Conservation (phyloP, 2,888 invertebrate species). For the Apoda limacodes region DNA sequence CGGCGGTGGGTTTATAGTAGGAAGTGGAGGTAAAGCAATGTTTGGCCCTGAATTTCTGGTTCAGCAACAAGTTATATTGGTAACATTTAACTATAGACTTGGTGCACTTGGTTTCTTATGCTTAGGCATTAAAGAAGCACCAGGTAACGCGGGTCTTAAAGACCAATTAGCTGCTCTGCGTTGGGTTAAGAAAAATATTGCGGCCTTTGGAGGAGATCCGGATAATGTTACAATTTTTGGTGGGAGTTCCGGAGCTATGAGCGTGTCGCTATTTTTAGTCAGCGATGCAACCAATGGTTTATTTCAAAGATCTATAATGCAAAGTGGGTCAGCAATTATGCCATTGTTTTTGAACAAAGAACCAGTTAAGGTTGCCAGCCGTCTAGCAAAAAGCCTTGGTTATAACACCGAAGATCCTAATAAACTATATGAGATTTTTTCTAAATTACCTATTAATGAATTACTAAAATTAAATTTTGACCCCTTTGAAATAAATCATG, state of each 20-base stretch:
- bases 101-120: slow-evolving; percentile 53
- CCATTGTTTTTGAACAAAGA: slow-evolving; percentile 51
- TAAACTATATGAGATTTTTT: slow-evolving; percentile 43
- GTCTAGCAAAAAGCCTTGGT: slow-evolving; percentile 43
- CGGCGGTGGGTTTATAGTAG: slow-evolving; percentile 50
- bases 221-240: slow-evolving; percentile 56
- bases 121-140: slow-evolving; percentile 50
- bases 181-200: slow-evolving; percentile 56
- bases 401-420: slow-evolving; percentile 38
- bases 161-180: slow-evolving; percentile 55
- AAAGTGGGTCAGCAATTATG: slow-evolving; percentile 47
- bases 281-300: slow-evolving; percentile 41
- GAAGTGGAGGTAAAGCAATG: slow-evolving; percentile 47
- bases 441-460: slow-evolving; percentile 31
- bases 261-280: slow-evolving; percentile 37
- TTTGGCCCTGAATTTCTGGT: slow-evolving; percentile 50
- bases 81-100: slow-evolving; percentile 56
- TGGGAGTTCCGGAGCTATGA: slow-evolving; percentile 53
- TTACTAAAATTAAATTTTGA: slow-evolving; percentile 32
- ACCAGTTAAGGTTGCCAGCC: slow-evolving; percentile 42
- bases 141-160: slow-evolving; percentile 55
- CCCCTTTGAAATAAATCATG: slow-evolving; percentile 41
- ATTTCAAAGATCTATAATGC: slow-evolving; percentile 47
- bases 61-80: slow-evolving; percentile 46
- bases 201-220: too few relatives aligned